Evolutionary conservation across 2,888 invertebrate genomes (phyloP), one percentile per base, ranked within the genome.

Genomic region (Nomada fucata): DNA sequence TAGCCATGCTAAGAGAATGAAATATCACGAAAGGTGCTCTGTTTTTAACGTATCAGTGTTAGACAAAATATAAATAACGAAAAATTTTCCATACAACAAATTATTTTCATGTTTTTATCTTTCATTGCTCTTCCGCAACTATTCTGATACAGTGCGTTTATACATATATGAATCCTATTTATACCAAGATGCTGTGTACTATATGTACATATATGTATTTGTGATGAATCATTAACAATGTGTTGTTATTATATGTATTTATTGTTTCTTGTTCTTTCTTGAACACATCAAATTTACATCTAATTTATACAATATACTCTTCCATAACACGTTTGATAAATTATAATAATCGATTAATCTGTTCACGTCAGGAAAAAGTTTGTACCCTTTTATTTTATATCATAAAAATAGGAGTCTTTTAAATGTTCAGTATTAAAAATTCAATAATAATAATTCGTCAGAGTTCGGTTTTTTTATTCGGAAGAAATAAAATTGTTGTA

Each of bases 91-190:
- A 72, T 79, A 80, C 23, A 57, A 69, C 18, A 70, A 61, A 73
- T 80, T 85, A 86, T 68, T 82, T 88, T 82, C 67, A 79, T 76
- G 79, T 52, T 82, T 82, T 86, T 85, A 78, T 63, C 67, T 80
- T 85, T 83, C 71, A 88, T 85, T 88, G 88, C 76, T 88, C 85
- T 86, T 88, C 88, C 86, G 85, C 77, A 74, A 53, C 79, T 80
- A 87, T 76, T 80, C 61, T 82, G 63, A 76, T 81, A 76, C 76
- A 77, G 79, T 63, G 67, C 64, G 65, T 85, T 84, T 83, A 80
- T 87, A 83, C 57, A 79, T 72, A 68, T 84, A 64, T 76, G 79
- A 84, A 84, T 71, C 71, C 78, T 87, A 81, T 81, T 88, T 83
- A 80, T 86, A 83, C 60, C 76, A 84, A 83, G 71, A 74, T 74